Evolutionary conservation across 2,797 vertebrate species (phyloP), one percentile per base, ranked within the genome.

Genomic region (Telmatherina bonti): DNA sequence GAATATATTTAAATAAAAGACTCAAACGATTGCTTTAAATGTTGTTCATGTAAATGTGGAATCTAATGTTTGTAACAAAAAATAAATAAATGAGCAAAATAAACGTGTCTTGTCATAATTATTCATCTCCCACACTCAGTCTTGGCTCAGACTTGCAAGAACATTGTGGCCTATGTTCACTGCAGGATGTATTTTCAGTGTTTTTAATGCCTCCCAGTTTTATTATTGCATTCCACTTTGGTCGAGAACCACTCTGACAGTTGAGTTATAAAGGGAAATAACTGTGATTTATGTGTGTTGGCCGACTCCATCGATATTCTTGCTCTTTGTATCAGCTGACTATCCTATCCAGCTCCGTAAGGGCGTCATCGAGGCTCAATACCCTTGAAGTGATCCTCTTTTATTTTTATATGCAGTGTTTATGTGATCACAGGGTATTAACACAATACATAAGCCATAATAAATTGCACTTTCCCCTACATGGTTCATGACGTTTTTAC

Each of bases 51-150:
- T 86, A 85, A 79, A 84, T 81, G 86, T 88, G 89, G 84, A 85
- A 89, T 91, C 88, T 72, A 75, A 35, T 89, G 85, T 92, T 92
- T 92, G 80, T 90, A 81, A 85, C 79, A 85, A 74, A 45, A 65
- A 4, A 43, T 15, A 52, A 74, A n/a, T 68, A 74, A 88, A 89
- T 29, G 10, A 75, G 30, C 47, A 47, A 76, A 68, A 24, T 74
- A 9, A 57, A 66, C 4, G 13, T 30, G 18, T 8, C 35, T 54
- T 55, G 62, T 76, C 33, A 8, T 70, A 10, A 56, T 64, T 64
- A 6, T 7, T 61, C 6, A 8, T n/a, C 20, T 45, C 13, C 52
- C 54, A 1, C 24, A 4, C 62, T 24, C 41, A 59, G 33, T n/a
- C 22, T 47, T 47, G 18, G 74, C 43, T 31, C 30, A 45, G n/a